phyloP scores from a whole-genome alignment of 2,888 invertebrate species.

The Tenthredo livida region DNA sequence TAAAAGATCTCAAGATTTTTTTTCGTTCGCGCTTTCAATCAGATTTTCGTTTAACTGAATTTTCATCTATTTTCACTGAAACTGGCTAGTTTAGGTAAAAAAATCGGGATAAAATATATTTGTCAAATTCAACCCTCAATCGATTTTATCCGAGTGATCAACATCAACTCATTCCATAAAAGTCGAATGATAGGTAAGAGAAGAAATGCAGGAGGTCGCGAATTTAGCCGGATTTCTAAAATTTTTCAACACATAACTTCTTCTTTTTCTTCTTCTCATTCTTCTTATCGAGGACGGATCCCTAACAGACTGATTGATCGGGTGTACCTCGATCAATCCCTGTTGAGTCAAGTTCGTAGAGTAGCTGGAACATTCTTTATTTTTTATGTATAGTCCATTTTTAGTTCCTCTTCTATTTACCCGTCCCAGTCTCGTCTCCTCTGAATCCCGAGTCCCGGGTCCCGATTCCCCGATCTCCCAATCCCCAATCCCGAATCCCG shows the following conservation, averaged over 20 bases:
- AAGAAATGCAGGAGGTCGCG: too few species aligned
- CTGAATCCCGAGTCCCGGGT: background rate
- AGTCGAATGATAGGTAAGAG: background rate
- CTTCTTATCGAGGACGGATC: background rate
- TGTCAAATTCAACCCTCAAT: too few species aligned
- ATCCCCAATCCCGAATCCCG: background rate
- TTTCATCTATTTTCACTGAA: too few species aligned
- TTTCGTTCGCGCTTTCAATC: background rate
- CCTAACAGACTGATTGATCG: conserved; percentile 61
- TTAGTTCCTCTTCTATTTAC: background rate
- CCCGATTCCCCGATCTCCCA: background rate
- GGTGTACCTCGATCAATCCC: conserved; percentile 64
- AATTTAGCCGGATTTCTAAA: background rate
- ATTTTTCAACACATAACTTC: background rate
- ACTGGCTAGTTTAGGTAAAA: too few species aligned
- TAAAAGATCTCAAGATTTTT: too few species aligned
- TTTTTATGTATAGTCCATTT: conserved; percentile 57
- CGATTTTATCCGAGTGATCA: too few species aligned
- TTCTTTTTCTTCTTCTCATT: background rate
- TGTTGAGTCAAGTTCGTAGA: conserved; percentile 52
- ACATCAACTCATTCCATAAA: background rate
- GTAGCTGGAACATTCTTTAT: conserved; percentile 58
- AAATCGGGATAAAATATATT: too few species aligned
- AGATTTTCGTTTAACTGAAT: background rate
- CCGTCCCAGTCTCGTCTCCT: background rate